Evolutionary conservation across 2,797 vertebrate genomes (phyloP), one percentile per base, ranked within the genome.

Genomic region (Enteromius argenteus): DNA sequence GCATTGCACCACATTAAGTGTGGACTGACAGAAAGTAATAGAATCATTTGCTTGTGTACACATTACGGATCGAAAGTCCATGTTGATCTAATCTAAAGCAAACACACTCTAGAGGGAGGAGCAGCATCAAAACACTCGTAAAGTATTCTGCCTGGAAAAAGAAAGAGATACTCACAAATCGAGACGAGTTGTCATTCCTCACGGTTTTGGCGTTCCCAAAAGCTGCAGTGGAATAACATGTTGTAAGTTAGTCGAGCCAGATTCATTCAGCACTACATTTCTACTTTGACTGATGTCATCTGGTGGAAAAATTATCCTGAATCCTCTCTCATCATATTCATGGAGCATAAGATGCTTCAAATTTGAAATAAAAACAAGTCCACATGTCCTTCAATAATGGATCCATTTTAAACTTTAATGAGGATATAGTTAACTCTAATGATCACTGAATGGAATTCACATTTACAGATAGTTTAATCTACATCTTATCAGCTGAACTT

Each of bases 161-260:
- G n/a, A 56, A 49, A 17, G 21, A 35, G 37, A 90, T 95, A 99
- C 98, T 99, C 92, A 99, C 98, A 90, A 99, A 99, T 97, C 98
- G 96, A 87, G 98, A 99, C 0, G 98, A 99, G 92, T 99, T 99
- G 94, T 99, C 98, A 84, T 99, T 99, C 91, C 98, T 95, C 86
- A 99, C 95, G 4, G 98, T 99, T 95, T 99, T 99, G 86, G 98
- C 98, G 89, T 99, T 99, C 93, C 98, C 98, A 93, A 99, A 99
- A 85, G 98, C 98, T 99, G 89, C 81, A 93, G 44, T 14, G 49
- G 81, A 62, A 85, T 69, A 85, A 88, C 87, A 37, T 8, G 91
- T 75, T 92, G 86, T 85, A 77, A 82, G 49, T 69, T 53, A 84
- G 14, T 69, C 21, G 30, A 23, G 66, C 32, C 32, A 66, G 32